These are phyloP conservation scores for Mycteria americana DNA, from an alignment of 2,797 vertebrate species.

Conservation along the genomic window DNA sequence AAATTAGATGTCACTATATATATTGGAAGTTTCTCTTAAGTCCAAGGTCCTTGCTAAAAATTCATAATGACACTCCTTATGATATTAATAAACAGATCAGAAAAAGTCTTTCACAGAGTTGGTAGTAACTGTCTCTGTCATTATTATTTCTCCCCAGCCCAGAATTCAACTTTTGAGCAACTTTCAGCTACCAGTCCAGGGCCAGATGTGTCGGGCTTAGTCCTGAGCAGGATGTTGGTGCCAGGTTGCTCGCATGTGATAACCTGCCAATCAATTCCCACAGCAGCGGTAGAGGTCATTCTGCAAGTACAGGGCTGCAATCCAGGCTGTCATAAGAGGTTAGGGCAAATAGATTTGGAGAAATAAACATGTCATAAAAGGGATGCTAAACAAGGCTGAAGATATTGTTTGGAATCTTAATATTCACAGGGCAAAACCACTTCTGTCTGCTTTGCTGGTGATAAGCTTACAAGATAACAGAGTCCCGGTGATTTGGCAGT, in stretches of 20 bases:
- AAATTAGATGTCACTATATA: background rate
- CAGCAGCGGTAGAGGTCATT: background rate
- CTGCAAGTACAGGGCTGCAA: background rate
- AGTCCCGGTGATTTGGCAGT: background rate
- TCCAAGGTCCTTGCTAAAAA: background rate
- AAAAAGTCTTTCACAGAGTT: background rate
- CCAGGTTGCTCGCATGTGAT: background rate
- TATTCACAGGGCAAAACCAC: background rate
- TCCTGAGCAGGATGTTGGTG: background rate
- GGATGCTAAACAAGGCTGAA: background rate
- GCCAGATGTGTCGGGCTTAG: background rate
- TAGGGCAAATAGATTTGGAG: constrained; percentile 23
- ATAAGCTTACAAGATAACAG: background rate
- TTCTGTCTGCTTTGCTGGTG: background rate
- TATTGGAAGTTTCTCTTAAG: background rate
- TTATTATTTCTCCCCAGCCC: background rate
- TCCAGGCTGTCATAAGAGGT: constrained; percentile 24
- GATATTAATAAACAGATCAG: background rate
- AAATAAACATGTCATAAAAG: background rate
- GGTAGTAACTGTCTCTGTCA: background rate
- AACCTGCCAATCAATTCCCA: constrained; percentile 16
- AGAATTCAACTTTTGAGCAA: background rate
- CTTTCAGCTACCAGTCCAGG: background rate
- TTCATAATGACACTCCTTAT: background rate
- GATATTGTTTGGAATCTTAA: constrained; percentile 13